Conservation (phyloP, 2,797 vertebrate genomes). For the Tangara arthus region DNA sequence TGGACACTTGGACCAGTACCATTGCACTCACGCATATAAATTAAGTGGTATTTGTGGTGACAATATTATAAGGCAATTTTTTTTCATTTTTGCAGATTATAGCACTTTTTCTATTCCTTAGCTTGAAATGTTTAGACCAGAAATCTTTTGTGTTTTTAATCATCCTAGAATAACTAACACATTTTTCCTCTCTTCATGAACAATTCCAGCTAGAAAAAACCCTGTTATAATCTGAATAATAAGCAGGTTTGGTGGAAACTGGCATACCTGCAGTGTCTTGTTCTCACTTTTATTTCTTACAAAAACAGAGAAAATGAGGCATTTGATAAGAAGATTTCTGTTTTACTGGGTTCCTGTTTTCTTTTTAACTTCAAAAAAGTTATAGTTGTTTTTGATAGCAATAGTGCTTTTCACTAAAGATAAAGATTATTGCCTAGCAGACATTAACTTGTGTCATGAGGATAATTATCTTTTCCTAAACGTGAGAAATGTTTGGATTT, state of each 20-base stretch:
- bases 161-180: background rate
- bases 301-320: background rate
- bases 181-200: background rate
- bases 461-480: background rate
- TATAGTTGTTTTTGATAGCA: background rate
- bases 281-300: background rate
- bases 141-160: slow-evolving; percentile 13
- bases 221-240: background rate
- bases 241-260: background rate
- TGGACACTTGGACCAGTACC: background rate
- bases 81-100: background rate
- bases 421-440: background rate
- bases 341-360: background rate
- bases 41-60: background rate
- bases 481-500: slow-evolving; percentile 1
- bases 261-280: background rate
- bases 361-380: background rate
- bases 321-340: background rate
- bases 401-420: background rate
- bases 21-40: background rate
- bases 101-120: background rate
- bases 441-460: background rate
- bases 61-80: background rate
- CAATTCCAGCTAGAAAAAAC: background rate
- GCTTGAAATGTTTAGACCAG: background rate